These are phyloP conservation scores for Drosophila lutescens DNA, from an alignment of 2,888 invertebrate species.

Conservation along the genomic window DNA sequence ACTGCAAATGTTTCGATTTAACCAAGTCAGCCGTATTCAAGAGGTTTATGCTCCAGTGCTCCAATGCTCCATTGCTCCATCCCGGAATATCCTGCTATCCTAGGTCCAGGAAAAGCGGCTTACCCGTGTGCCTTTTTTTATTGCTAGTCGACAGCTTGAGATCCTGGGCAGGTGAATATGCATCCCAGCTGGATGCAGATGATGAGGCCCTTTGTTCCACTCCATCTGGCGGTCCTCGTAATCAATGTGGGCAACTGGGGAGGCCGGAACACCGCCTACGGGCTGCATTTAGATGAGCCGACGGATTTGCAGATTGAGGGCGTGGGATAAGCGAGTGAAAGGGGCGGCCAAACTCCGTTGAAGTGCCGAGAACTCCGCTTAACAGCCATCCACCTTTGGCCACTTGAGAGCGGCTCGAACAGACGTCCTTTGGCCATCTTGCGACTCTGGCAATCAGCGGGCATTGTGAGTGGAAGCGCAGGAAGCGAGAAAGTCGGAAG, in stretches of 20 bases:
- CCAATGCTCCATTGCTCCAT: conserved; percentile 27
- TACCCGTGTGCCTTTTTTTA: conserved; percentile 59
- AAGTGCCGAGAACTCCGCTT: conserved; percentile 16
- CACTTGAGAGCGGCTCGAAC: conserved; percentile 17
- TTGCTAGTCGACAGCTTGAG: conserved; percentile 48
- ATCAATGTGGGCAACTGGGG: conserved; percentile 52
- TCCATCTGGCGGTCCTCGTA: conserved; percentile 48
- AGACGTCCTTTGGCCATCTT: conserved; percentile 59
- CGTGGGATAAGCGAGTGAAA: neutral
- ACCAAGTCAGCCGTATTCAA: conserved; percentile 70
- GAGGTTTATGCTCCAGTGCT: conserved; percentile 42
- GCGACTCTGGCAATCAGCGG: conserved; percentile 69
- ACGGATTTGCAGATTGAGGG: conserved; percentile 34
- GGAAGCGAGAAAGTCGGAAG: conserved; percentile 20
- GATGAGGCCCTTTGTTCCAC: conserved; percentile 50
- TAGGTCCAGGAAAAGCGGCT: conserved; percentile 53
- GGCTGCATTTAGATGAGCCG: conserved; percentile 44
- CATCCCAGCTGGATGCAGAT: conserved; percentile 57
- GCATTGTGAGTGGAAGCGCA: conserved; percentile 57
- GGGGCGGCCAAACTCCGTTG: conserved; percentile 13
- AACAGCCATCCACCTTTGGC: conserved; percentile 28
- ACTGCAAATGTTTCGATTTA: conserved; percentile 64
- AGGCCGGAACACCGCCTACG: conserved; percentile 15
- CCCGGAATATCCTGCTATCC: neutral
- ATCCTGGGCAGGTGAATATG: conserved; percentile 49